Conservation (phyloP, 2,113 vertebrate species). For the Laticauda laticaudata region DNA sequence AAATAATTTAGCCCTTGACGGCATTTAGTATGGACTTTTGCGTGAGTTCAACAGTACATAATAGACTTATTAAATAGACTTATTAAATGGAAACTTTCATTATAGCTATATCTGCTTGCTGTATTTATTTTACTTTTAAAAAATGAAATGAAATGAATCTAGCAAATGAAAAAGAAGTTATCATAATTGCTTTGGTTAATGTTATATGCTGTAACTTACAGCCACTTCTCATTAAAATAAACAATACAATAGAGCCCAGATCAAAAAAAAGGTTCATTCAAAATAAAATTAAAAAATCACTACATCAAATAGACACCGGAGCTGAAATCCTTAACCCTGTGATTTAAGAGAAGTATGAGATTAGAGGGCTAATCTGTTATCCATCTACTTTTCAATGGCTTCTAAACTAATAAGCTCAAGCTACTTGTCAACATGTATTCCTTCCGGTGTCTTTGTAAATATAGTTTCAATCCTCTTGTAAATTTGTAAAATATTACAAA, state of each 20-base stretch:
- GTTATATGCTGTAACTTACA: neutral
- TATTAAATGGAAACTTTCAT: slow-evolving; percentile 10
- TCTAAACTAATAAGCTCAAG: neutral
- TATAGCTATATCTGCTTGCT: neutral
- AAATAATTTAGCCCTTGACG: neutral
- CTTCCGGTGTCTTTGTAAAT: neutral
- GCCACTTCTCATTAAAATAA: neutral
- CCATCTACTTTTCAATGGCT: neutral
- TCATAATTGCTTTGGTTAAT: neutral
- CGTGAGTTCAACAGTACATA: slow-evolving; percentile 1
- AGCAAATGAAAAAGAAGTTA: neutral
- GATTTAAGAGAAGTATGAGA: neutral
- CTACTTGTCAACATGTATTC: neutral
- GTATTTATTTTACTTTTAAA: neutral
- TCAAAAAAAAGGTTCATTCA: neutral
- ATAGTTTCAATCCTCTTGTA: neutral
- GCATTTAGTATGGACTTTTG: neutral
- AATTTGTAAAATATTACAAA: neutral
- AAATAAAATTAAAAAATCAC: neutral
- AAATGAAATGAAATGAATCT: neutral
- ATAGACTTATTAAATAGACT: neutral
- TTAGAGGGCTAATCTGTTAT: neutral
- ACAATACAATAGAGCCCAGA: neutral
- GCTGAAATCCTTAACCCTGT: neutral
- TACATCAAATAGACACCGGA: neutral